Evolutionary conservation across 2,888 invertebrate species (phyloP), one percentile per base, ranked within the genome.

Genomic region (Helleia helle): DNA sequence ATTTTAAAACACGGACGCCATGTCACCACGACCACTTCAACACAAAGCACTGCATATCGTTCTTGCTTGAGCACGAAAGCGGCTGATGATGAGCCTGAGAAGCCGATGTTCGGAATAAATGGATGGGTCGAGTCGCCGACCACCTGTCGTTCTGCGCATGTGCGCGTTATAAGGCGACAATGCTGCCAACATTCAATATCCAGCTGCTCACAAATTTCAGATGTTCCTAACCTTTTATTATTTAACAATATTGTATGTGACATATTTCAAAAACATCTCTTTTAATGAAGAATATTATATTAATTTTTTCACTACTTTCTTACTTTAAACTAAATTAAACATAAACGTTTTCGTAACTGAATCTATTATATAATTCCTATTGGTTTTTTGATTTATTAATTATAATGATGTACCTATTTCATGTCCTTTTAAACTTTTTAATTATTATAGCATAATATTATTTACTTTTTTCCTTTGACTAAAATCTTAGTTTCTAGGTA

Each of bases 81-180:
- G 83, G 80, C 85, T 85, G 85, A 84, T 86, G 85, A 85, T 85
- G 85, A 84, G 83, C 74, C 79, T 68, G 76, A 84, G 84, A 80
- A 85, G 84, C 83, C 84, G 83, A 85, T 83, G 84, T 76, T 83
- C 76, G 73, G 66, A 65, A 71, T 76, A 64, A 66, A 74, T 75
- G 79, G 80, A 77, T 74, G 83, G 74, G 67, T 73, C 79, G 81
- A 77, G 71, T 75, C 74, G 80, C 65, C 81, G 83, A 85, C 84
- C 85, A 86, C 85, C 85, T 86, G 85, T 80, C 85, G 80, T 79
- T 84, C 77, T 85, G 85, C 85, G 85, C 85, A 86, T 86, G 85
- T 81, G 80, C 85, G 85, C 76, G 79, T 81, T 75, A 70, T 71
- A 71, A 75, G 68, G 61, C 64, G 56, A 56, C 81, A 77, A 59